Evolutionary conservation across 2,113 vertebrate species (phyloP).

Genomic region (Scomber colias): DNA sequence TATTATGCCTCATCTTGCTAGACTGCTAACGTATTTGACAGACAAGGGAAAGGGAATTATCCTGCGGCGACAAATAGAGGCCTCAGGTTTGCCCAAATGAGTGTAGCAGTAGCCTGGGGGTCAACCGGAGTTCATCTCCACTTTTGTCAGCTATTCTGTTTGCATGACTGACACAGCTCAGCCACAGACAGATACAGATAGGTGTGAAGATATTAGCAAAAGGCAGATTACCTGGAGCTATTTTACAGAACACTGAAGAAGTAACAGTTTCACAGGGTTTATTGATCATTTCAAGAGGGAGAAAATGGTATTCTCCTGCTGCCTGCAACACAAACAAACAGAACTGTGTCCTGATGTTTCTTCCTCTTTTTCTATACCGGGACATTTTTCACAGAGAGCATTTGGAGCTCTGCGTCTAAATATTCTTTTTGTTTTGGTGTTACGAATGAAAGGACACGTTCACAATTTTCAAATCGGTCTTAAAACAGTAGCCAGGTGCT

Average conservation of each 20-base stretch:
- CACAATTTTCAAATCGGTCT: too few relatives aligned
- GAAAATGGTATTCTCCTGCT: neutral
- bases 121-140: conserved; percentile 48
- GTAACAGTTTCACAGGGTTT: neutral
- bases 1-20: conserved; percentile 23
- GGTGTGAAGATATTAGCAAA: conserved; percentile 19
- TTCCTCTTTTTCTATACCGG: neutral
- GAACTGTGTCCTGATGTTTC: neutral
- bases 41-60: conserved; percentile 29
- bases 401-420: too few relatives aligned
- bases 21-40: conserved; percentile 55
- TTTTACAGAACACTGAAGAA: conserved; percentile 2
- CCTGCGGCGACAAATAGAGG: conserved; percentile 31
- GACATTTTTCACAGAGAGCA: neutral
- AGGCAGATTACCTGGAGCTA: conserved; percentile 3
- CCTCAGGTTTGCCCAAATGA: conserved; percentile 8
- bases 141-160: conserved; percentile 1
- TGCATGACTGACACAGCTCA: neutral
- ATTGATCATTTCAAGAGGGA: conserved; percentile 10
- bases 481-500: too few relatives aligned
- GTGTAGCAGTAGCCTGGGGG: conserved; percentile 10
- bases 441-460: too few relatives aligned
- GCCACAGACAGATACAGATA: neutral
- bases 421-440: too few relatives aligned
- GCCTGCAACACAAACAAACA: neutral